A percentile compares a stretch with the other conserved stretches of the same genome.
Evolutionary conservation across 2,113 vertebrate species (phyloP).

Genomic region (Mastomys coucha): DNA sequence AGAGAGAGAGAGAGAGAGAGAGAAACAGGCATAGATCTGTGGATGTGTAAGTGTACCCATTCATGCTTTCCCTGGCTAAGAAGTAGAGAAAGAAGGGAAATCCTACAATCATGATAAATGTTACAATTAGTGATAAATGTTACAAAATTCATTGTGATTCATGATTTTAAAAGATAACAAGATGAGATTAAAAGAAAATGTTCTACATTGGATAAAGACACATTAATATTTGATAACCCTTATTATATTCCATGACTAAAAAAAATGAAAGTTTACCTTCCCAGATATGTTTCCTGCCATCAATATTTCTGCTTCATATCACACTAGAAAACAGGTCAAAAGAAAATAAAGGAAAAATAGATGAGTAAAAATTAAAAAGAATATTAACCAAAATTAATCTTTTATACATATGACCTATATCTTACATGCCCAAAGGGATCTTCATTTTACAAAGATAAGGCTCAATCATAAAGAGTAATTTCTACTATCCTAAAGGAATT

Average conservation of each 20-base stretch:
- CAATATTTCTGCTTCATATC: not conserved
- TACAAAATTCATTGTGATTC: constrained; percentile 24
- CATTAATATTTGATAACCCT: not conserved
- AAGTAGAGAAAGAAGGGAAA: not conserved
- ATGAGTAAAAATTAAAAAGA: not conserved
- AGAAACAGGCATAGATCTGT: not conserved
- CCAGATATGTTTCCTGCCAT: not conserved
- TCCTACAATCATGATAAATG: not conserved
- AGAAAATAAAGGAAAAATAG: not conserved
- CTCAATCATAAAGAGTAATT: not conserved
- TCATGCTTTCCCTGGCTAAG: not conserved
- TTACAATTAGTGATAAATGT: not conserved
- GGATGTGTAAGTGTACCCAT: not conserved
- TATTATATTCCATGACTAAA: not conserved
- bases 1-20: no score
- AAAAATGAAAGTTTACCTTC: constrained; percentile 27
- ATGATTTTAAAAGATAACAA: constrained; percentile 32
- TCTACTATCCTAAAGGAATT: not conserved
- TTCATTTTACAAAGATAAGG: not conserved
- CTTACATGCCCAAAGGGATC: not conserved
- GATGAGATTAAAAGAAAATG: not conserved
- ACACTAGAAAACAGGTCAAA: not conserved
- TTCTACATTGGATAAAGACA: constrained; percentile 11
- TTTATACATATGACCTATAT: not conserved
- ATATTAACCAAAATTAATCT: not conserved